Evolutionary conservation across 2,113 vertebrate genomes (phyloP), one percentile per base, ranked within the genome.

Genomic region (Psilopsiagon aurifrons): DNA sequence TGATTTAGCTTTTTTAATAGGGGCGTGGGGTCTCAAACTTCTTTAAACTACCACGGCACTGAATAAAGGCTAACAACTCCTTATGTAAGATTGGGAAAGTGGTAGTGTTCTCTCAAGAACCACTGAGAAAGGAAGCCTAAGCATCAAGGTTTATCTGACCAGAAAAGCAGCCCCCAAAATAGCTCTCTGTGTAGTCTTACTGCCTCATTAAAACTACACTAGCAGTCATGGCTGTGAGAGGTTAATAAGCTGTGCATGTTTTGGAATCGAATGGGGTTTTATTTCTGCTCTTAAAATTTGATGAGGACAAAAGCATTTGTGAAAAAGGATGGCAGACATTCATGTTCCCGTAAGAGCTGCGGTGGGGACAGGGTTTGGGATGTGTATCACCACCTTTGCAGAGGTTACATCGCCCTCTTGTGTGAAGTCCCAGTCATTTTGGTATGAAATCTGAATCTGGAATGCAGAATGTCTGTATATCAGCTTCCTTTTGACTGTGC

Each of bases 341-440:
- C 0, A 0, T 3, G 5, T 77, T 25, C 7, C 10, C 1, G 1
- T 3, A 10, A 44, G n/a, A 29, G 41, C 47, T 71, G 28, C 0
- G 0, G 23, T 66, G 57, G 29, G 41, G 46, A 39, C 17, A 11
- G 55, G 11, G 14, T 70, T 79, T 91, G 41, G 8, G n/a, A 75
- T 0, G 3, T 39, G 0, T 2, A 55, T 86, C 23, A 23, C 7
- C n/a, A 67, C 51, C 49, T 90, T 94, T 88, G 47, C 49, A 97
- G 91, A 69, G 87, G 33, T 71, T 97, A 85, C 75, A 63, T 93
- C 97, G 88, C 98, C 98, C 97, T 92, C 97, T 98, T 91, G 97
- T 97, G 98, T 97, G 84, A 46, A 83, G 41, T 39, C 62, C 39
- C 71, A 29, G 60, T 84, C 82, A 47, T 78, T 91, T 62, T 83